These are phyloP conservation scores for Parnassius smintheus DNA, from an alignment of 2,888 invertebrate species.

Conservation along the genomic window DNA sequence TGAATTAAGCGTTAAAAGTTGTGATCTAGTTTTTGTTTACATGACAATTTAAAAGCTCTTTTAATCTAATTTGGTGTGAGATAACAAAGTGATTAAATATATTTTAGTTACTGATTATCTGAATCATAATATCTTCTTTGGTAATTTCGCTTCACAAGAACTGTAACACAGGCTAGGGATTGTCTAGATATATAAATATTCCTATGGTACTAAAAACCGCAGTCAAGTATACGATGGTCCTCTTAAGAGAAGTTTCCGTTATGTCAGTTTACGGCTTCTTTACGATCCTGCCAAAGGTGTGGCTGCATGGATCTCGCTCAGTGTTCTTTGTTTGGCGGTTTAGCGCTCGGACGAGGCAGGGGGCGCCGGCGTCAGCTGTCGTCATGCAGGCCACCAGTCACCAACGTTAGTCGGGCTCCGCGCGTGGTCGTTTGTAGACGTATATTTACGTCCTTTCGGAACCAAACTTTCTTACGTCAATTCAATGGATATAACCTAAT, in stretches of 20 bases:
- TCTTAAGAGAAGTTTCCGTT: conserved; percentile 14
- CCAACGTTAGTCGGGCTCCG: conserved; percentile 49
- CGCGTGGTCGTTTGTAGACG: conserved; percentile 42
- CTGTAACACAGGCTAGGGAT: no score
- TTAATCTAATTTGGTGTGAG: no score
- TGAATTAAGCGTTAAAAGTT: no score
- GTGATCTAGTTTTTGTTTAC: no score
- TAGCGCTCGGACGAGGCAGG: conserved; percentile 37
- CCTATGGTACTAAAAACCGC: conserved; percentile 9
- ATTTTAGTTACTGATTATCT: no score
- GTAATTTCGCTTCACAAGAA: no score
- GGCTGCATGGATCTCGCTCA: conserved; percentile 38
- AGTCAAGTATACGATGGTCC: conserved; percentile 14
- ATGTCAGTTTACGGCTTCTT: conserved; percentile 19
- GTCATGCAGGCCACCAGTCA: conserved; percentile 32
- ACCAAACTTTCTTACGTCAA: conserved; percentile 79
- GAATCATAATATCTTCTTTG: no score
- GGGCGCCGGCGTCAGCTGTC: conserved; percentile 54
- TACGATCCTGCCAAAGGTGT: conserved; percentile 44
- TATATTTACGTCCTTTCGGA: conserved; percentile 37
- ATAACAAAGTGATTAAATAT: no score
- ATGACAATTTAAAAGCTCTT: no score
- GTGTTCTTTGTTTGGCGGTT: conserved; percentile 45
- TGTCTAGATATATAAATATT: background rate
- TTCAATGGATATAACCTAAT: conserved; percentile 81